These are phyloP conservation scores for Perithous albicinctus DNA, from an alignment of 2,888 invertebrate species.

Conservation along the genomic window DNA sequence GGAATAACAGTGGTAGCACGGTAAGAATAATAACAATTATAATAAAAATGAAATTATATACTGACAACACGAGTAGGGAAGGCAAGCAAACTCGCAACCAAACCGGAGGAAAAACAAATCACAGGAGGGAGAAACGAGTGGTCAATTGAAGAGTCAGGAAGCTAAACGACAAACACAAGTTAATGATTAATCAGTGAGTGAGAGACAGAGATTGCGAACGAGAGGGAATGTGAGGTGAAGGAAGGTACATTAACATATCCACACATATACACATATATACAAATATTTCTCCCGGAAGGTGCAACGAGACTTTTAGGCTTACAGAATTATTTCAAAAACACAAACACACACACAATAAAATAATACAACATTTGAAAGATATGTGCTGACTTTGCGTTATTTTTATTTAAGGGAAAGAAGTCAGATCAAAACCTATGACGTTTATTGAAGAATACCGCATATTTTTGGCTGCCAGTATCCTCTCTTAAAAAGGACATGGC, in stretches of 20 bases:
- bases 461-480: no score
- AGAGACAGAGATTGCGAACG: slow-evolving; percentile 62
- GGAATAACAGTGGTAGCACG: not conserved
- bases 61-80: not conserved
- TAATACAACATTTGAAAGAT: no score
- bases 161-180: slow-evolving; percentile 26
- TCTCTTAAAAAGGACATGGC: no score
- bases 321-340: slow-evolving; percentile 10
- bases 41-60: not conserved
- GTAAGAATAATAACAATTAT: no score
- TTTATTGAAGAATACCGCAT: no score
- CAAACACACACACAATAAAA: no score
- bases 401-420: no score
- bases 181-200: slow-evolving; percentile 40
- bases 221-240: slow-evolving; percentile 16
- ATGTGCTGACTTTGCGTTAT: not conserved
- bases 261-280: slow-evolving; percentile 60
- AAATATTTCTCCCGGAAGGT: slow-evolving; percentile 34
- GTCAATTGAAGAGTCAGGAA: slow-evolving; percentile 48
- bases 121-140: slow-evolving; percentile 58
- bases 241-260: slow-evolving; percentile 59
- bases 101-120: slow-evolving; percentile 5
- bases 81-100: not conserved
- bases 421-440: no score
- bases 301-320: slow-evolving; percentile 15